These are phyloP conservation scores for Amphibalanus amphitrite DNA, from an alignment of 1,140 invertebrate species.

Conservation along the genomic window DNA sequence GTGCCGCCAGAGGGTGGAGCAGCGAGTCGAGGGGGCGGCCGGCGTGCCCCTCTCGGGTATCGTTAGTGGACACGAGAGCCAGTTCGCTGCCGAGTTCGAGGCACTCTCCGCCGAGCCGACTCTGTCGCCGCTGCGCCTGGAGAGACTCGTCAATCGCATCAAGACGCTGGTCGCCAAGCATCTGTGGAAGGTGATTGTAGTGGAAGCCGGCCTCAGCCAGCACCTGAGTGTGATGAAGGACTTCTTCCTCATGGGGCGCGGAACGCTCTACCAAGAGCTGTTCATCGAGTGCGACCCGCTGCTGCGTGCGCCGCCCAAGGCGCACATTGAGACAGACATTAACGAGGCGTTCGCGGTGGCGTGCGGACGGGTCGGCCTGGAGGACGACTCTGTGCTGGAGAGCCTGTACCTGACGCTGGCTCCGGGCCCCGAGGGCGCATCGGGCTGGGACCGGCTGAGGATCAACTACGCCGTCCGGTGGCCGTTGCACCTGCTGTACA, in stretches of 20 bases:
- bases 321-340: conserved; percentile 31
- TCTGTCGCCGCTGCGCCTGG: neutral
- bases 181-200: neutral
- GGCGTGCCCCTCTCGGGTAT: neutral
- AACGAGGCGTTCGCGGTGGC: conserved; percentile 41
- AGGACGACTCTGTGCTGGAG: conserved; percentile 37
- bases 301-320: conserved; percentile 29
- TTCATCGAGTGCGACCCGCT: neutral
- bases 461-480: conserved; percentile 63
- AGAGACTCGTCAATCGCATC: neutral
- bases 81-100: neutral
- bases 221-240: neutral
- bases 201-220: neutral
- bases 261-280: neutral
- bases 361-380: conserved; percentile 42
- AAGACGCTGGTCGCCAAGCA: neutral
- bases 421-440: conserved; percentile 25
- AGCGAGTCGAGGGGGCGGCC: neutral
- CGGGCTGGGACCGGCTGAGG: conserved; percentile 45
- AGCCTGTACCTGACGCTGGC: conserved; percentile 23
- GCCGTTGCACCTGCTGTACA: conserved; percentile 73
- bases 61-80: neutral
- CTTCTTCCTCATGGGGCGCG: neutral
- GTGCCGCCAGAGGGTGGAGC: conserved; percentile 28
- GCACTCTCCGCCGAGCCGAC: neutral